Evolutionary conservation across 1,140 invertebrate species (phyloP), one percentile per base, ranked within the genome.

Genomic region (Tyrophagus putrescentiae): DNA sequence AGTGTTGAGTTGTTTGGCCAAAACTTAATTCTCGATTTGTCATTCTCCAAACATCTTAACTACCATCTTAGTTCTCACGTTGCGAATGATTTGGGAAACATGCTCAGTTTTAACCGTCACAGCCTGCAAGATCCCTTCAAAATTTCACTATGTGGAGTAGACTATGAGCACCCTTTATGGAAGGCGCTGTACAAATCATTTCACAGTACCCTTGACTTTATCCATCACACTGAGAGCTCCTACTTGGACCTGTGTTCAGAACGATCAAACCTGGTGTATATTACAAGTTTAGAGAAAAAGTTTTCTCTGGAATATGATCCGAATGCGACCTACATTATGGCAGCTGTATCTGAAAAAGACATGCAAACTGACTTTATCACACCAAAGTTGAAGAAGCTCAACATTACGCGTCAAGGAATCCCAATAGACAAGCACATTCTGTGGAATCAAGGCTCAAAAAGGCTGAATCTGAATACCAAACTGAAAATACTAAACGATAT

Each of bases 151-250:
- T 54, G 52, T 33, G 52, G 52, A 27, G 39, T 54, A 16, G 52
- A 54, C 27, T 54, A 54, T 33, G 28, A 54, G 9, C 52, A 54
- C 25, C 27, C 18, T 11, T 54, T 54, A 54, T 54, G 52, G 52
- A 54, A 54, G 39, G 11, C 25, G n/a, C 39, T 54, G 39, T 27
- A 13, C 16, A 13, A 54, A 54, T 13, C 4, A 13, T 54, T 32
- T 54, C 27, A 16, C n/a, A 27, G 27, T 33, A 54, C 25, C n/a
- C 32, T 36, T 54, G 52, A 54, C 32, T 13, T 27, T 18, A 31
- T 25, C 18, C 7, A 11, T 21, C 52, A 54, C 39, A 54, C 52
- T 3, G 11, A 28, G 25, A 36, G n/a, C 21, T 21, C n/a, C 3
- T 32, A 21, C 11, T 21, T 54, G 52, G 13, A 13, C n/a, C 25